Conservation (phyloP, 2,113 vertebrate genomes). For the Eretmochelys imbricata region DNA sequence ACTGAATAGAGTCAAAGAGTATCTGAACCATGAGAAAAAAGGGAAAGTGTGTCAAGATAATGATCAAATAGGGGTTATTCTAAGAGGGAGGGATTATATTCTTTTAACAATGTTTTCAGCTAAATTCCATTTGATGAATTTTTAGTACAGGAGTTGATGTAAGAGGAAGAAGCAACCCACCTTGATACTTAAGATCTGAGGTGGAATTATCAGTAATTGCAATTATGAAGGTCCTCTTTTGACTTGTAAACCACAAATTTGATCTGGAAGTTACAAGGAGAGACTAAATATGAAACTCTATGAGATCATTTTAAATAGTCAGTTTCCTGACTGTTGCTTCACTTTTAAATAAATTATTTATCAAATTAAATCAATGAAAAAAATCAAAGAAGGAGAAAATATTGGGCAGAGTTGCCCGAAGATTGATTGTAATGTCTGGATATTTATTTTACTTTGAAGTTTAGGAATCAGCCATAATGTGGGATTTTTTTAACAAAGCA, state of each 20-base stretch:
- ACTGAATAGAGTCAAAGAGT: too few relatives aligned
- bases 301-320: slow-evolving; percentile 43
- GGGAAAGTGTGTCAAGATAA: not conserved
- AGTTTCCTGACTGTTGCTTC: slow-evolving; percentile 18
- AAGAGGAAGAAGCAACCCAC: slow-evolving; percentile 44
- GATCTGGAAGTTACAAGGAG: slow-evolving; percentile 54
- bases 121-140: not conserved
- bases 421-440: not conserved
- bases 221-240: slow-evolving; percentile 51
- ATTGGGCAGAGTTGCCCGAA: not conserved
- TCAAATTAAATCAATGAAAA: slow-evolving; percentile 1
- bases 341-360: not conserved
- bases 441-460: slow-evolving; percentile 5
- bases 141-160: not conserved
- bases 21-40: not conserved
- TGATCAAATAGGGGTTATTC: not conserved
- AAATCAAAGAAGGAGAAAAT: not conserved
- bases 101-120: not conserved
- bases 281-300: slow-evolving; percentile 54
- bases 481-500: not conserved
- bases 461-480: not conserved
- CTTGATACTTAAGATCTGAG: slow-evolving; percentile 33
- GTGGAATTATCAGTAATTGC: slow-evolving; percentile 14
- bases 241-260: slow-evolving; percentile 59
- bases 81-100: not conserved